Percentiles rank a stretch among this genome's conserved stretches.
These are phyloP conservation scores for Rhyacophila brunnea DNA, from an alignment of 1,140 invertebrate species.

Conservation along the genomic window DNA sequence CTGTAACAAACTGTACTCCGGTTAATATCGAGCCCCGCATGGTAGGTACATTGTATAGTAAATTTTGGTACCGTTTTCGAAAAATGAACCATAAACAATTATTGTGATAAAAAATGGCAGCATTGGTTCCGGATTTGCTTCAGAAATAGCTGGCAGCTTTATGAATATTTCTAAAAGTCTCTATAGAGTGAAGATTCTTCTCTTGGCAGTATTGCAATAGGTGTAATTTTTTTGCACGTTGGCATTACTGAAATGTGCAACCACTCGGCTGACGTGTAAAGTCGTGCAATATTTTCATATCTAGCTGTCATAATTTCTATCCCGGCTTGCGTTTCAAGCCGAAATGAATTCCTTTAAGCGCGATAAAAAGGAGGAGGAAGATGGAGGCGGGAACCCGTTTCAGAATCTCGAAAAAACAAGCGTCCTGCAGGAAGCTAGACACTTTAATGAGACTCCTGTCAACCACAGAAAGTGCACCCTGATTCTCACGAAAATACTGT, in stretches of 20 bases:
- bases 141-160: no score
- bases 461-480: conserved; percentile 95
- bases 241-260: conserved; percentile 10
- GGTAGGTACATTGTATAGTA: no score
- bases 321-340: neutral
- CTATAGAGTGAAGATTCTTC: no score
- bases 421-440: conserved; percentile 93
- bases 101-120: no score
- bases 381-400: conserved; percentile 76
- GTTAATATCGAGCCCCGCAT: no score
- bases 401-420: conserved; percentile 93
- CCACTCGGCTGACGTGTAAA: conserved; percentile 27
- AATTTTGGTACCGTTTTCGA: no score
- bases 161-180: no score
- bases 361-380: conserved; percentile 42
- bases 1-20: no score
- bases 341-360: conserved; percentile 23
- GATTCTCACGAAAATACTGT: conserved; percentile 95
- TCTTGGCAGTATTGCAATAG: neutral
- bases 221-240: neutral
- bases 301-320: conserved; percentile 10
- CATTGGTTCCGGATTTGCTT: no score
- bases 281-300: conserved; percentile 10
- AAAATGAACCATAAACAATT: no score
- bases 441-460: conserved; percentile 96